phyloP scores from a whole-genome alignment of 2,113 vertebrate genomes.

The Mohoua ochrocephala region DNA sequence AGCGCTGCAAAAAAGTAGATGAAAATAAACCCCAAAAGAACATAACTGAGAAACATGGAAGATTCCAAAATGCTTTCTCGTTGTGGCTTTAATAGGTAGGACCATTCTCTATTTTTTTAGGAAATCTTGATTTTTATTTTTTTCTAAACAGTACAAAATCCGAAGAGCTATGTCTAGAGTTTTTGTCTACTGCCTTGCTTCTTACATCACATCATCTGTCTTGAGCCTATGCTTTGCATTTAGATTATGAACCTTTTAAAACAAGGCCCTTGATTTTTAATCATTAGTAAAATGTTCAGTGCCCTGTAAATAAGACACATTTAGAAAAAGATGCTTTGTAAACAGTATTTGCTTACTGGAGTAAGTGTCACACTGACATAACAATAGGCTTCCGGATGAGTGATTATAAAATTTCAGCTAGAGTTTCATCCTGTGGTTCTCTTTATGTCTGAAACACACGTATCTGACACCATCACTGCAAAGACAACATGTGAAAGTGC shows the following conservation, averaged over 20 bases:
- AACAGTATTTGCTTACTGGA: background rate
- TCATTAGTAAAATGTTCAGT: background rate
- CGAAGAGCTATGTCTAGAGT: background rate
- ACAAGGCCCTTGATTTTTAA: background rate
- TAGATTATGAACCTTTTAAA: background rate
- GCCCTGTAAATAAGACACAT: background rate
- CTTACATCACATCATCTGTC: background rate
- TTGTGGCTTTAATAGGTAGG: background rate
- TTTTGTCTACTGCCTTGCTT: background rate
- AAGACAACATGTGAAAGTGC: background rate
- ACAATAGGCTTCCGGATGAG: background rate
- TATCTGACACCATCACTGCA: background rate
- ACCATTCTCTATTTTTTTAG: background rate
- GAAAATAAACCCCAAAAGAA: slow-evolving; percentile 7
- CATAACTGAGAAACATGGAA: background rate
- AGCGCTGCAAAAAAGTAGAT: background rate
- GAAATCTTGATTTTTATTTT: background rate
- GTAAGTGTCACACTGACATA: background rate
- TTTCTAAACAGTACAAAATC: background rate
- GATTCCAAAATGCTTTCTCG: background rate
- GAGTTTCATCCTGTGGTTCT: background rate
- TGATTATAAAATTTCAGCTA: background rate
- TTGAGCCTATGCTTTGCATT: background rate
- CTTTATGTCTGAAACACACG: background rate
- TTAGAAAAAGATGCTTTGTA: background rate